These are phyloP conservation scores for Gobionotothen gibberifrons DNA, from an alignment of 2,797 vertebrate genomes.

Conservation along the genomic window DNA sequence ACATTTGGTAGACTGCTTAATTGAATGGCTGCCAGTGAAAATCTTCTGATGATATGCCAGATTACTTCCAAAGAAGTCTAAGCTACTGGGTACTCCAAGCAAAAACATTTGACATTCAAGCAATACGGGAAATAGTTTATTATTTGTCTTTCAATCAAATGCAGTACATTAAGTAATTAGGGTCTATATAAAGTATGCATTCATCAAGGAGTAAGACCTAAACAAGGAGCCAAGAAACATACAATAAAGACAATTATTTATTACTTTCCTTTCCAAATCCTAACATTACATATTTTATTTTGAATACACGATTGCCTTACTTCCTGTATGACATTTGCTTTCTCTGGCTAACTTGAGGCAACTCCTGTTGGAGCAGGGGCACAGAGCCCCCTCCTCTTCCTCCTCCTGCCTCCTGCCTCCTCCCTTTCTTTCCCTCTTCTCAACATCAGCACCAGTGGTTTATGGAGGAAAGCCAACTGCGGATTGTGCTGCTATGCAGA, in stretches of 20 bases:
- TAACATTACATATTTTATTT: slow-evolving; percentile 31
- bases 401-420: slow-evolving; percentile 12
- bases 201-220: not conserved
- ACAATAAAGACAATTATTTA: slow-evolving; percentile 1
- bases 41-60: not conserved
- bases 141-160: not conserved
- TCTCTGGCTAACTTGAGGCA: slow-evolving; percentile 42
- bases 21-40: not conserved
- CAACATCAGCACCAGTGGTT: slow-evolving; percentile 78
- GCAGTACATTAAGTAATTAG: not conserved
- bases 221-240: not conserved
- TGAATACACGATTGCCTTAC: not conserved
- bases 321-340: slow-evolving; percentile 3
- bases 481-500: slow-evolving; percentile 77
- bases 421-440: slow-evolving; percentile 34
- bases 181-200: not conserved
- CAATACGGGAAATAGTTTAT: not conserved
- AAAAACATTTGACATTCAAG: not conserved
- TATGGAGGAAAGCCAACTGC: slow-evolving; percentile 61
- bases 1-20: too few relatives aligned
- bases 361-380: slow-evolving; percentile 49
- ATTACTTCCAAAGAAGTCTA: not conserved
- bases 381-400: slow-evolving; percentile 13
- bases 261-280: not conserved
- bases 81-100: not conserved